A percentile compares a stretch with the other conserved stretches of the same genome.
These are phyloP conservation scores for Nesoenas mayeri DNA, from an alignment of 2,113 vertebrate genomes.

Conservation along the genomic window DNA sequence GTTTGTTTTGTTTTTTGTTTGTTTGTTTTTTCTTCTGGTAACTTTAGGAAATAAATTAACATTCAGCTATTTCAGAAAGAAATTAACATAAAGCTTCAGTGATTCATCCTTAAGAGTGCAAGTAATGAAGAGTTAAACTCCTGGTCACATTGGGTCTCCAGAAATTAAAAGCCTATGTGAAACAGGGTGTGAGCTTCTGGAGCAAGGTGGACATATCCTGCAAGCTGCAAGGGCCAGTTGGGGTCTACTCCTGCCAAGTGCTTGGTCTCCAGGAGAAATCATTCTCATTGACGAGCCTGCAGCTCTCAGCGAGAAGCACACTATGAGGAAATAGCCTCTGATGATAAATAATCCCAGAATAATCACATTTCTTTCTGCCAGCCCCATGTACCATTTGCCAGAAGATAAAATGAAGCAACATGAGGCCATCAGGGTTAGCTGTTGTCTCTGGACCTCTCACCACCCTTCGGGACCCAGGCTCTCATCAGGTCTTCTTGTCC, in stretches of 20 bases:
- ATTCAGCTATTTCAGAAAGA: not conserved
- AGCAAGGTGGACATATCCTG: not conserved
- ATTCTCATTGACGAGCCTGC: not conserved
- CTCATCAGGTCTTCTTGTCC: not conserved
- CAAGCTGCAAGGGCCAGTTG: not conserved
- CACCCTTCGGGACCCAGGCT: fast-evolving
- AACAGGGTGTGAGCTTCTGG: not conserved
- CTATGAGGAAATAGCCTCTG: not conserved
- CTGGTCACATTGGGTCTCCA: not conserved
- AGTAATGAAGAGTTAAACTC: not conserved
- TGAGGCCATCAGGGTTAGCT: not conserved
- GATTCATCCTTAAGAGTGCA: not conserved
- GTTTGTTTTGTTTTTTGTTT: too few species aligned
- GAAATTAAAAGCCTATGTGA: not conserved
- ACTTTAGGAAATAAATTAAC: not conserved
- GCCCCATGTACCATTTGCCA: not conserved
- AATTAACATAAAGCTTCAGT: not conserved
- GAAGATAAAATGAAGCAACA: not conserved
- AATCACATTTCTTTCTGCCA: not conserved
- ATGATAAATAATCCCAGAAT: not conserved
- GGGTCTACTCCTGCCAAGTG: not conserved
- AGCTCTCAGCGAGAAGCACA: not conserved
- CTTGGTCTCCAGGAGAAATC: not conserved
- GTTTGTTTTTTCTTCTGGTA: not conserved
- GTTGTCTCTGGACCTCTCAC: not conserved